These are phyloP conservation scores for Drosophila mettleri DNA, from an alignment of 2,888 invertebrate species.

Conservation along the genomic window DNA sequence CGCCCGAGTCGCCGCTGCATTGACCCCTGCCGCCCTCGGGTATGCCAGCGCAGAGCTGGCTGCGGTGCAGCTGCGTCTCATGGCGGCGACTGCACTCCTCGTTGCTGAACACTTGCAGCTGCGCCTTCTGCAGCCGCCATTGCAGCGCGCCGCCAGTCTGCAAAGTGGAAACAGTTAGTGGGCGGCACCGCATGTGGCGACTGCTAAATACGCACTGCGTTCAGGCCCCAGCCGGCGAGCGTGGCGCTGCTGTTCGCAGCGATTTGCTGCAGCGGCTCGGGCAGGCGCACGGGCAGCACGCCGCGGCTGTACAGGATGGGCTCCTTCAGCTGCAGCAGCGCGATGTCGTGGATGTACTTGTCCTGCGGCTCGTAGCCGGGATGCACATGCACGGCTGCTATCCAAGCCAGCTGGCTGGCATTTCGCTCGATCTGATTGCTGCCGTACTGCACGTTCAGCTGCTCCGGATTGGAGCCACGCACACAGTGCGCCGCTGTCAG, in stretches of 20 bases:
- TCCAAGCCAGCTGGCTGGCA: constrained; percentile 65
- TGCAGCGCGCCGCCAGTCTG: constrained; percentile 83
- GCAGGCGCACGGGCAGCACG: constrained; percentile 76
- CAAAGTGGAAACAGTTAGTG: background rate
- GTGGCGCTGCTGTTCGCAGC: constrained; percentile 62
- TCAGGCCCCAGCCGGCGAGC: constrained; percentile 84
- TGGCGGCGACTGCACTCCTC: constrained; percentile 83
- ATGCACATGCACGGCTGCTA: constrained; percentile 75
- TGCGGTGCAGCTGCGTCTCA: constrained; percentile 70
- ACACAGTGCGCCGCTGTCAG: constrained; percentile 84
- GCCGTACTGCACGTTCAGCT: constrained; percentile 81
- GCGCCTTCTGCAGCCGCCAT: constrained; percentile 82
- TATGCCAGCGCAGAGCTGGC: constrained; percentile 85
- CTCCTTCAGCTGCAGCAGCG: constrained; percentile 71
- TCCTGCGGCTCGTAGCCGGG: constrained; percentile 73
- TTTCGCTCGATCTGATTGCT: constrained; percentile 66
- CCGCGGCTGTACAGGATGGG: constrained; percentile 51
- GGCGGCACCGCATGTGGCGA: background rate
- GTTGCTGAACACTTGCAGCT: constrained; percentile 83
- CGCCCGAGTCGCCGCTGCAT: constrained; percentile 85
- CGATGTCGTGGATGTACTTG: constrained; percentile 78
- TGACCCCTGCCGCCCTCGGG: constrained; percentile 85
- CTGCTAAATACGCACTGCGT: constrained; percentile 66
- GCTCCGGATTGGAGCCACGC: constrained; percentile 45
- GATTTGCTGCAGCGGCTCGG: constrained; percentile 61